These are phyloP conservation scores for Hypotaenidia okinawae DNA, from an alignment of 2,797 vertebrate species.

Conservation along the genomic window DNA sequence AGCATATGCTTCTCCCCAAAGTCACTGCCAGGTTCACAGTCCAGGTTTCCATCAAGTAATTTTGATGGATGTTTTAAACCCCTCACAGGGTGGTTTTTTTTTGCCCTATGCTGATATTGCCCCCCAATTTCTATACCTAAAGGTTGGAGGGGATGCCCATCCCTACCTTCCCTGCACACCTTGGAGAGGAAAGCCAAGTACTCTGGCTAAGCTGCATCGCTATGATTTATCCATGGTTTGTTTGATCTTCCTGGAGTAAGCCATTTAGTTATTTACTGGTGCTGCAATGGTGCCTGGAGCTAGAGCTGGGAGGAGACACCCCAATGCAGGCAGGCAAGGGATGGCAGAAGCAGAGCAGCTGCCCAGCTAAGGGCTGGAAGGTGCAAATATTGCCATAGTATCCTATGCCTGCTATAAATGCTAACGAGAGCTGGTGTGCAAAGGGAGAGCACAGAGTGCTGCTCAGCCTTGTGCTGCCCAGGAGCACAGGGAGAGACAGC, in stretches of 20 bases:
- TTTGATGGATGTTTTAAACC: slow-evolving; percentile 7
- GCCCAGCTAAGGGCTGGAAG: not conserved
- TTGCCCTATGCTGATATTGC: not conserved
- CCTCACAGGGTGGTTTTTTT: not conserved
- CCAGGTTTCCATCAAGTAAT: slow-evolving; percentile 9
- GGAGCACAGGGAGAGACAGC: not conserved
- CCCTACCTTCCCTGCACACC: not conserved
- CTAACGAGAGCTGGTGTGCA: not conserved
- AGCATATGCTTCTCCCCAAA: not conserved
- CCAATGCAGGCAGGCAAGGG: not conserved
- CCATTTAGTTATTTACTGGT: not conserved
- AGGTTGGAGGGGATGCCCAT: not conserved
- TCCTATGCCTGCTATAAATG: not conserved
- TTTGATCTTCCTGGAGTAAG: not conserved
- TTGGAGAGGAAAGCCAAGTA: not conserved
- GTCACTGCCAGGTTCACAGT: not conserved
- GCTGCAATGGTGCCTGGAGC: accelerated
- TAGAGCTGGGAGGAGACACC: not conserved
- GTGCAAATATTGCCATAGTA: slow-evolving; percentile 24
- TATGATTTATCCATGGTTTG: not conserved
- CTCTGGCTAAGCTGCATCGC: not conserved
- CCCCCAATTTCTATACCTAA: not conserved
- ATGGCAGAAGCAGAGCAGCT: not conserved
- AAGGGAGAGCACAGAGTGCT: not conserved
- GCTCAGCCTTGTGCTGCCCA: slow-evolving; percentile 6